These are phyloP conservation scores for Aradophagus sp. DNA, from an alignment of 1,140 invertebrate species.

Conservation along the genomic window DNA sequence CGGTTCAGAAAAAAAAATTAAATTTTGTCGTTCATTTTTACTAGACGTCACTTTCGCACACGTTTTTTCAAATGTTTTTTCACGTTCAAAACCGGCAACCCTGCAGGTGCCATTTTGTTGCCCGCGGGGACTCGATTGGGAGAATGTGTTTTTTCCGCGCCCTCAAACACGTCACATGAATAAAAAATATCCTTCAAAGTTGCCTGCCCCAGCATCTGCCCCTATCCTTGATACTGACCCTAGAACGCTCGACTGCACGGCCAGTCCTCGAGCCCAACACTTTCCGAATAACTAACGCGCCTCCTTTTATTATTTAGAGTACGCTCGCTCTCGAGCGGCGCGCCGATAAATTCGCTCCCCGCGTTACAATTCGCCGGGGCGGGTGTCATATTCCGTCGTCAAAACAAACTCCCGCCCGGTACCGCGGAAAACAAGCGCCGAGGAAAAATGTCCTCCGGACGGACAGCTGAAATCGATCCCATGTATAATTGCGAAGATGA, in stretches of 20 bases:
- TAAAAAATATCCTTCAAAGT: slow-evolving; percentile 75
- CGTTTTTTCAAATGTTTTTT: slow-evolving; percentile 6
- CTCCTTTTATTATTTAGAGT: slow-evolving; percentile 56
- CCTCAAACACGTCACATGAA: slow-evolving; percentile 73
- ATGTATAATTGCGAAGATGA: slow-evolving; percentile 42
- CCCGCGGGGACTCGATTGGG: slow-evolving; percentile 56
- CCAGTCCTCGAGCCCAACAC: slow-evolving; percentile 50
- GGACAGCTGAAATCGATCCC: slow-evolving; percentile 1
- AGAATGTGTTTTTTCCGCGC: slow-evolving; percentile 73
- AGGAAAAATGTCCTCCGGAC: too few species aligned
- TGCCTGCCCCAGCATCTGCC: slow-evolving; percentile 65
- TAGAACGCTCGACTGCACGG: slow-evolving; percentile 38
- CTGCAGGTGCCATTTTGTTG: slow-evolving; percentile 49
- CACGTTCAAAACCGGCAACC: slow-evolving; percentile 45
- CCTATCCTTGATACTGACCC: slow-evolving; percentile 34
- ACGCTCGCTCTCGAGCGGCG: slow-evolving; percentile 36
- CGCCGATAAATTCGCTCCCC: slow-evolving; percentile 33
- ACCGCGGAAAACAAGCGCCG: too few species aligned
- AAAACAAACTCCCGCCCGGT: too few species aligned
- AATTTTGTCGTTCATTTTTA: too few species aligned
- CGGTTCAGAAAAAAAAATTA: too few species aligned
- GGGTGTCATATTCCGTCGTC: too few species aligned
- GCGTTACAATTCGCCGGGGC: slow-evolving; percentile 1
- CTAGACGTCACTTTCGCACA: too few species aligned
- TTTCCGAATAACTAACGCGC: slow-evolving; percentile 56